Conservation (phyloP, 2,113 vertebrate species). For the Siphamia tubifer region DNA sequence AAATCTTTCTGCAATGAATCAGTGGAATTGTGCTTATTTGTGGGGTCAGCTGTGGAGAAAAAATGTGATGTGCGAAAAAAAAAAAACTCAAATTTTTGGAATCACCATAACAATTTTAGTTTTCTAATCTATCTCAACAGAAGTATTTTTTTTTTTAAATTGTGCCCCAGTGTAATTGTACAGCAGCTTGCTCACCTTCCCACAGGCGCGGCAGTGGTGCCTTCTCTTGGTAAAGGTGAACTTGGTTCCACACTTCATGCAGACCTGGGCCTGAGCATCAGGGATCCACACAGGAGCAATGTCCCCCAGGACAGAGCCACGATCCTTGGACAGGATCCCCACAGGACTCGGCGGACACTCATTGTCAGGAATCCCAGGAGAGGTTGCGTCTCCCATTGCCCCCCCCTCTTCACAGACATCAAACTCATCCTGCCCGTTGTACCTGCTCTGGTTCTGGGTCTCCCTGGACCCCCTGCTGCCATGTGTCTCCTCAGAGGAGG, state of each 20-base stretch:
- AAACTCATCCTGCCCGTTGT: constrained; percentile 16
- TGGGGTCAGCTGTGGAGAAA: no score
- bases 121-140: no score
- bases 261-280: constrained; percentile 94
- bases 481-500: constrained; percentile 77
- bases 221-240: constrained; percentile 98
- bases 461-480: constrained; percentile 72
- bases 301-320: constrained; percentile 87
- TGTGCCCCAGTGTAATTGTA: background rate
- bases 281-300: constrained; percentile 96
- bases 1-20: no score
- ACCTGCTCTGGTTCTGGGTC: constrained; percentile 57
- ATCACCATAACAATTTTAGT: no score
- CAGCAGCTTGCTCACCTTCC: constrained; percentile 84
- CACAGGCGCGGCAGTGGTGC: constrained; percentile 97
- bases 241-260: constrained; percentile 96
- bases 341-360: constrained; percentile 83
- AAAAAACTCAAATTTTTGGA: no score
- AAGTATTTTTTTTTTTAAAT: background rate
- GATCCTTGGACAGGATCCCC: constrained; percentile 85
- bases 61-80: no score
- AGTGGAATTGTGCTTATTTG: no score
- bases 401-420: constrained; percentile 56
- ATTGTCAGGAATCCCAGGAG: constrained; percentile 84
- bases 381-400: constrained; percentile 71